Percentiles rank a stretch among this genome's conserved stretches.
Conservation (phyloP, 2,797 vertebrate species). For the Myoxocephalus aenaeus region DNA sequence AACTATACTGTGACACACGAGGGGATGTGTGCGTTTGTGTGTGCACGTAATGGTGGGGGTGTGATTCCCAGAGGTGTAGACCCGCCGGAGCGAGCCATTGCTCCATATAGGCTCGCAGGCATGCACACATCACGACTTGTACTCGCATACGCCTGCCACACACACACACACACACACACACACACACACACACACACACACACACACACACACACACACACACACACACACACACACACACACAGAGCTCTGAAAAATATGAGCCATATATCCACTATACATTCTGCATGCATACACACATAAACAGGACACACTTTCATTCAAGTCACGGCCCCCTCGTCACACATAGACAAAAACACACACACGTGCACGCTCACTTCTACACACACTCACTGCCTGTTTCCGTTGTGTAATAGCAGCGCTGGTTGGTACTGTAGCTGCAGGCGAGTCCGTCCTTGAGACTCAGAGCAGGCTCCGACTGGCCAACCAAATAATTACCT, state of each 20-base stretch:
- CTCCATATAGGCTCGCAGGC: slow-evolving; percentile 29
- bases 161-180: slow-evolving; percentile 8
- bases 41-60: slow-evolving; percentile 20
- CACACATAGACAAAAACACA: slow-evolving; percentile 26
- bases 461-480: slow-evolving; percentile 68
- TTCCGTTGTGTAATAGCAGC: slow-evolving; percentile 53
- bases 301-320: slow-evolving; percentile 46
- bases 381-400: slow-evolving; percentile 21
- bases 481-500: slow-evolving; percentile 82
- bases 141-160: not conserved
- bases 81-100: slow-evolving; percentile 55
- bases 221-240: not conserved
- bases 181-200: slow-evolving; percentile 10
- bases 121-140: slow-evolving; percentile 26
- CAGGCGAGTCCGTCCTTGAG: slow-evolving; percentile 72
- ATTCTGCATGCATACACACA: slow-evolving; percentile 57
- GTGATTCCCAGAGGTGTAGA: slow-evolving; percentile 52
- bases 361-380: slow-evolving; percentile 6
- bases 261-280: slow-evolving; percentile 28
- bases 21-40: slow-evolving; percentile 30
- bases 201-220: not conserved
- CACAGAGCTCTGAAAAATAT: slow-evolving; percentile 17
- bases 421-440: slow-evolving; percentile 56
- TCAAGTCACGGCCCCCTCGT: slow-evolving; percentile 45
- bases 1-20: slow-evolving; percentile 53